Base-by-base conservation (phyloP, 2,888 invertebrate species). In the Sericinus montela region DNA sequence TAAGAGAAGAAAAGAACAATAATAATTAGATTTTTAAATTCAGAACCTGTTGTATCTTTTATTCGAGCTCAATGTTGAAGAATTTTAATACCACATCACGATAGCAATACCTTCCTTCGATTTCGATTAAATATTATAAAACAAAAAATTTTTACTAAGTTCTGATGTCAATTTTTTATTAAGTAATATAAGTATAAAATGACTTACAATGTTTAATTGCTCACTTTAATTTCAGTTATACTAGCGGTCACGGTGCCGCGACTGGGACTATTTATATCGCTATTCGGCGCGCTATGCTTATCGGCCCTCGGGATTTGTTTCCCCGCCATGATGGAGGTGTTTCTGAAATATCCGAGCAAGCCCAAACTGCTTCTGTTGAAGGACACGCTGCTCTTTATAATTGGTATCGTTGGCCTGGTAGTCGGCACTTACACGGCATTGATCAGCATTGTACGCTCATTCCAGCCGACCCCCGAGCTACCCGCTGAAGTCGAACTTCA, bases 251-350 rank as follows among this genome's bases (percentile, higher is more conserved):
- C 94, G 7, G 93, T 98, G 58, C 97, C 97, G 1, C 92, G 94
- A 58, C 85, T 97, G 67, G 95, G 95, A 16, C 83, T 96, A 38
- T 95, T 96, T 65, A 93, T 93, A 60, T 94, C 94, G 0, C 80
- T 95, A 36, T 93, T 95, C 66, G 98, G 98, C 9, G 97, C 97
- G 1, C 89, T 98, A 9, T 96, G 97, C 54, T 90, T 97, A 39
- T 96, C 97, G 0, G 95, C 94, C 0, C 89, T 98, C 55, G 97
- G 97, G 1, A 90, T 98, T 49, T 94, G 95, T 34, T 95, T 98
- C 72, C 98, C 98, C 2, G 97, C 97, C 0, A 40, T 85, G 41
- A 80, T 85, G 80, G 85, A 85, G 58, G 59, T 71, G 30, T 75
- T 91, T 60, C 54, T 79, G 35, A 51, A 65, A 52, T 95, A 92